These are phyloP conservation scores for Tenualosa thibaudeaui DNA, from an alignment of 2,797 vertebrate genomes.

Conservation along the genomic window DNA sequence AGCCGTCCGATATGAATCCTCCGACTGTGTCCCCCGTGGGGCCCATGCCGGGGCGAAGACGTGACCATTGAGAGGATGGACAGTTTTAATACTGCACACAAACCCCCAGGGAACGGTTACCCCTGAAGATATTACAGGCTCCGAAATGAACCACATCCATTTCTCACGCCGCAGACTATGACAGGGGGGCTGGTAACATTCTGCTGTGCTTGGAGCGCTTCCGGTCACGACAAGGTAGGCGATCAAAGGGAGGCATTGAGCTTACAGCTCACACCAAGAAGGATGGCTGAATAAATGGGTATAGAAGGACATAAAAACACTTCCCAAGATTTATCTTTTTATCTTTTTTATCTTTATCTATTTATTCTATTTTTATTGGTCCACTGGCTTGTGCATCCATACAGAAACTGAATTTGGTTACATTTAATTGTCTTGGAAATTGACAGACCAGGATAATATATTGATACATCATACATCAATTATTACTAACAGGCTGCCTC, in stretches of 20 bases:
- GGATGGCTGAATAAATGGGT: neutral
- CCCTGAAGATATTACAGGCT: slow-evolving; percentile 73
- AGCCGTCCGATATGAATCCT: slow-evolving; percentile 20
- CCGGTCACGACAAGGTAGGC: slow-evolving; percentile 49
- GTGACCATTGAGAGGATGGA: slow-evolving; percentile 68
- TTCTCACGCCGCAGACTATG: slow-evolving; percentile 67
- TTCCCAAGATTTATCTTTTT: neutral
- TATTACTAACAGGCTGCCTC: neutral
- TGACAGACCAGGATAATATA: neutral
- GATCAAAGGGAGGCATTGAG: slow-evolving; percentile 52
- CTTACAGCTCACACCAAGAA: neutral
- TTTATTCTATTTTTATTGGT: neutral
- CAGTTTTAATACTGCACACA: slow-evolving; percentile 76
- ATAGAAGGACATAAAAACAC: slow-evolving; percentile 38
- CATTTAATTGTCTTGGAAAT: neutral
- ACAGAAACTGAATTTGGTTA: neutral
- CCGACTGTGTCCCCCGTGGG: slow-evolving; percentile 30
- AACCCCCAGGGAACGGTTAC: slow-evolving; percentile 63
- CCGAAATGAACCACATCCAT: slow-evolving; percentile 79
- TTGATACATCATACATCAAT: neutral
- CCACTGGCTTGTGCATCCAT: neutral
- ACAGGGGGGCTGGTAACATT: slow-evolving; percentile 62
- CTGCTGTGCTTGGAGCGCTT: slow-evolving; percentile 43
- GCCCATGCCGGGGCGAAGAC: slow-evolving; percentile 42
- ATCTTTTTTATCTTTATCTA: too few relatives aligned